Evolutionary conservation across 2,888 invertebrate genomes (phyloP).

Genomic region (Harpalus rufipes): DNA sequence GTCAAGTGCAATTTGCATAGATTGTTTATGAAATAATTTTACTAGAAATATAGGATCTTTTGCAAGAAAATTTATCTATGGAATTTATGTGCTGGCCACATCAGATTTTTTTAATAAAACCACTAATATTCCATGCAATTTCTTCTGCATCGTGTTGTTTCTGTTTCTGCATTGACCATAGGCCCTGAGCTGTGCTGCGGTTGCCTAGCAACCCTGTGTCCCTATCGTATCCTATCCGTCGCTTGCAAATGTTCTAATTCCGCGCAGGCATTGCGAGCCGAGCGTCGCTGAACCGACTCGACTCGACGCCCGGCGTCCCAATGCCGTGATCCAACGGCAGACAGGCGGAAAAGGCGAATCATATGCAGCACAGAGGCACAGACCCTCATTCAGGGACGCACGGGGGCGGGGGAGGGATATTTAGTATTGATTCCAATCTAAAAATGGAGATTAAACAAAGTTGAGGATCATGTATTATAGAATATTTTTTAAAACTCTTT

Average conservation of each 20-base stretch:
- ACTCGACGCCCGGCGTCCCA: no score
- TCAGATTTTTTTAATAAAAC: no score
- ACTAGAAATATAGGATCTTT: no score
- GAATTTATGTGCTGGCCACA: no score
- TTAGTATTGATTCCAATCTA: constrained; percentile 33
- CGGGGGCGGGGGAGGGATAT: neutral
- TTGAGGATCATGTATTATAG: no score
- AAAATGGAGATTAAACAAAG: neutral
- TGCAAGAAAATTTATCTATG: no score
- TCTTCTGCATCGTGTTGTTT: no score
- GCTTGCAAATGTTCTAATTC: constrained; percentile 68
- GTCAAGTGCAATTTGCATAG: no score
- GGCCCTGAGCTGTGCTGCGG: constrained; percentile 4
- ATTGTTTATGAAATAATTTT: no score
- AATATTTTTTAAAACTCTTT: no score
- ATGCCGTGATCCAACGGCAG: constrained; percentile 15
- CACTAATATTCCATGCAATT: no score
- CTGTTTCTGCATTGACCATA: neutral
- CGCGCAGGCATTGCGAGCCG: constrained; percentile 39
- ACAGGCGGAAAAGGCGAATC: constrained; percentile 68
- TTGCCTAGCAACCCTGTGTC: constrained; percentile 41
- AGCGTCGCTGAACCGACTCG: constrained; percentile 7
- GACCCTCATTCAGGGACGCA: neutral
- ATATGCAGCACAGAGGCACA: constrained; percentile 56
- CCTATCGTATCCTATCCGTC: constrained; percentile 16